phyloP scores from a whole-genome alignment of 1,140 invertebrate species.

The Apis cerana region DNA sequence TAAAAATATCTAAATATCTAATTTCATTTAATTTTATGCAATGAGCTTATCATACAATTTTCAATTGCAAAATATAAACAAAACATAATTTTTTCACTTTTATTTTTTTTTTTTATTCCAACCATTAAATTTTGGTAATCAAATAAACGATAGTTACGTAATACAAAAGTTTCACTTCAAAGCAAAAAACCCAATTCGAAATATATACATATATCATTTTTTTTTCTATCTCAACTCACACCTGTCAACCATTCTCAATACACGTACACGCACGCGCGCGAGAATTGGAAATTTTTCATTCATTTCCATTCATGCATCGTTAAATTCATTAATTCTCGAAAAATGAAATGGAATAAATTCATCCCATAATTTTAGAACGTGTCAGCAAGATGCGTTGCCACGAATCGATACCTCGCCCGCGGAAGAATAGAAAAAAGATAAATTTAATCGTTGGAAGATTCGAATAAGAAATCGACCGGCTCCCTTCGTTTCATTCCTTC shows the following conservation, averaged over 20 bases:
- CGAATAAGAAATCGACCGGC: constrained; percentile 4
- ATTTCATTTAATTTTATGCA: too few species aligned
- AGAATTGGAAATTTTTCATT: background rate
- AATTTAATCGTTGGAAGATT: background rate
- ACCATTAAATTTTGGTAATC: background rate
- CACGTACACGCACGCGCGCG: too few species aligned
- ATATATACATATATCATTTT: background rate
- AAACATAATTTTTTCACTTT: too few species aligned
- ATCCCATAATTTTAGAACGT: too few species aligned
- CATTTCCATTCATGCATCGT: background rate
- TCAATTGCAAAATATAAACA: too few species aligned
- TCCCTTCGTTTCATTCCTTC: too few species aligned
- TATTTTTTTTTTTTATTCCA: too few species aligned
- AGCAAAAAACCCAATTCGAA: background rate
- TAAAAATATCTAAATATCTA: too few species aligned
- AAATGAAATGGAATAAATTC: background rate
- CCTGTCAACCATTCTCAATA: background rate
- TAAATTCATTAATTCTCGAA: background rate
- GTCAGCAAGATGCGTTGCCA: too few species aligned
- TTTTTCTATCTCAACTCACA: background rate
- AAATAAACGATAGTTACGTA: background rate
- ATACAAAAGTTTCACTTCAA: background rate
- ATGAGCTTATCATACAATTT: too few species aligned
- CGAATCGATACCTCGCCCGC: too few species aligned
- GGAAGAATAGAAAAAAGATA: background rate